These are phyloP conservation scores for Homarus americanus DNA, from an alignment of 1,140 invertebrate genomes.

Conservation along the genomic window DNA sequence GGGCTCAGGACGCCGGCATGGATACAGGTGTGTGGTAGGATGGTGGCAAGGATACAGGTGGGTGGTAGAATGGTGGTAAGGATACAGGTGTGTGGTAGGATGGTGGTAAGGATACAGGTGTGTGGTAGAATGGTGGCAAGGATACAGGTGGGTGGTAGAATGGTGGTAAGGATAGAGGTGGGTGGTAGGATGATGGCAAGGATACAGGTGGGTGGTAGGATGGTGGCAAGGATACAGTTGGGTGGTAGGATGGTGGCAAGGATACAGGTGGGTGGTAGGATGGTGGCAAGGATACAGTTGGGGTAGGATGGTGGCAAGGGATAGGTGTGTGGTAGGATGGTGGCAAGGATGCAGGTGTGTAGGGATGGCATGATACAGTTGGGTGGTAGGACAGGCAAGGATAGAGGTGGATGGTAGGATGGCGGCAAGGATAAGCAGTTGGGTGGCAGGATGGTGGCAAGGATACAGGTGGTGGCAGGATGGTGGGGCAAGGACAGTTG, in stretches of 20 bases:
- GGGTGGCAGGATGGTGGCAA: conserved; percentile 73
- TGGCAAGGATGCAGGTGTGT: neutral
- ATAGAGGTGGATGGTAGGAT: neutral
- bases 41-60: conserved; percentile 87
- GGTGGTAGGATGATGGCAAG: conserved; percentile 25
- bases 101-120: neutral
- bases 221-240: neutral
- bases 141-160: conserved; percentile 8
- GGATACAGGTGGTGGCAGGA: neutral
- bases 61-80: conserved; percentile 15
- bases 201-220: conserved; percentile 76
- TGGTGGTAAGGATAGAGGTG: conserved; percentile 88
- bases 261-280: neutral
- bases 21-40: conserved; percentile 4
- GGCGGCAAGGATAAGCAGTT: conserved; percentile 74
- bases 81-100: conserved; percentile 77
- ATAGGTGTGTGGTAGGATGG: neutral
- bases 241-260: no score
- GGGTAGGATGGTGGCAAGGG: neutral
- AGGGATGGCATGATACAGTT: no score
- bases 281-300: neutral
- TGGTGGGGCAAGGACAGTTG: neutral
- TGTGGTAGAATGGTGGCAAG: neutral
- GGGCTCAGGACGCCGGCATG: conserved; percentile 82
- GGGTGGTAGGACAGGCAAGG: neutral